Base-by-base conservation (phyloP, 2,797 vertebrate species). In the Cetoscarus ocellatus region DNA sequence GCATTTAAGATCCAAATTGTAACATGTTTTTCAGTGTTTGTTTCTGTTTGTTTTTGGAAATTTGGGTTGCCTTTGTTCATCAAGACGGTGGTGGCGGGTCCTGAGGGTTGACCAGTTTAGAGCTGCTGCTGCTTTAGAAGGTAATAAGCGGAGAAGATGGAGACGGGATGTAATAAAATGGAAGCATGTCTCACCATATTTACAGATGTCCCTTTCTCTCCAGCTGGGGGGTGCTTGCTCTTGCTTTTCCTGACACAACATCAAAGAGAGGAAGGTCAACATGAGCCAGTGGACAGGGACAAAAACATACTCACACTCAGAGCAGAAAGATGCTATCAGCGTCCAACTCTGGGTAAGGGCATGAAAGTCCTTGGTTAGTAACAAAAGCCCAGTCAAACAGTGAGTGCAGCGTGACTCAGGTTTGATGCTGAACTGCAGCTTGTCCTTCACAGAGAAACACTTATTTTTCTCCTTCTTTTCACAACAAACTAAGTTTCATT, bases 231-330 rank as follows among this genome's bases (percentile, higher is more conserved):
- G 78, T 94, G 92, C 86, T 94, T 95, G 88, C 88, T 94, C 88
- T 94, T 94, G 85, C 78, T 90, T 91, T 95, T 95, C 84, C 95
- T 95, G 86, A 86, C 73, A 89, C 42, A 71, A 73, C 77, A 85
- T 70, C 70, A 88, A 80, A 74, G 67, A 27, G 62, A 77, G 69
- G 77, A 88, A 88, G 84, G 86, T 90, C 83, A 86, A 67, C 67
- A 14, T 52, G 39, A 85, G 83, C 81, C 87, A 36, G 72, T 77
- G 73, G 85, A 86, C 70, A 87, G 61, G 84, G 79, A 88, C 51
- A 79, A 56, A 75, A 75, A 83, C 67, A 77, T 8, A 71, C 63
- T 88, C 58, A 77, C 71, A 79, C 66, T 69, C 72, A 80, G 67
- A 82, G 70, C 56, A 73, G 52, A 77, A 42, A 87, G 83, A 90